Percentiles rank a stretch among this genome's conserved stretches.
phyloP scores from a whole-genome alignment of 2,113 vertebrate species.

The Gorilla gorilla region DNA sequence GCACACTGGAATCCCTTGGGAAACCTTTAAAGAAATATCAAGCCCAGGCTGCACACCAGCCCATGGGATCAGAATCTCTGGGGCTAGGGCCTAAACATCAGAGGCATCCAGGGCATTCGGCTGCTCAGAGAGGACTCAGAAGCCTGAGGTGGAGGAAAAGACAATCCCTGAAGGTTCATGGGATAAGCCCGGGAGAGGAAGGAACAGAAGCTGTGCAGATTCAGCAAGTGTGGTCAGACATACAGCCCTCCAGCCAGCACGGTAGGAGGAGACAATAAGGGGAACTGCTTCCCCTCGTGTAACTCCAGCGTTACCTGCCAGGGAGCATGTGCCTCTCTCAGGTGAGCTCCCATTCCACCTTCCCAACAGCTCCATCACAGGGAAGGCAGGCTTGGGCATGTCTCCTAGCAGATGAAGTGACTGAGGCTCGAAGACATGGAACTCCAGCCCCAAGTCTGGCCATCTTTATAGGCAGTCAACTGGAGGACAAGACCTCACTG shows the following conservation, averaged over 20 bases:
- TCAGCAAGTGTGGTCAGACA: neutral
- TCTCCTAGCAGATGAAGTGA: neutral
- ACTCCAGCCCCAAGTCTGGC: too few relatives aligned
- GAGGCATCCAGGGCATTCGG: neutral
- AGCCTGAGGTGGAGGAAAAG: neutral
- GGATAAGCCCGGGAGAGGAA: neutral
- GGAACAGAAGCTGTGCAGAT: neutral
- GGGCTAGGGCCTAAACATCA: too few relatives aligned
- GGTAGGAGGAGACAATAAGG: neutral
- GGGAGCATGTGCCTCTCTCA: neutral
- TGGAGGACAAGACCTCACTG: neutral
- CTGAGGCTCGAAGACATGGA: neutral
- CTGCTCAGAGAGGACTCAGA: neutral
- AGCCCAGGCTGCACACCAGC: neutral
- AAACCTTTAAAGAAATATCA: neutral
- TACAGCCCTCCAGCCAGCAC: neutral
- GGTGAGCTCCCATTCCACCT: neutral
- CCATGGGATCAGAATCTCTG: neutral
- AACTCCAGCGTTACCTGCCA: neutral
- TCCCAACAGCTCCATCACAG: neutral
- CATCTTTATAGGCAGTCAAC: neutral
- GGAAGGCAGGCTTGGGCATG: neutral
- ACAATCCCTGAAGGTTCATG: neutral
- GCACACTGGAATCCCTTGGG: neutral
- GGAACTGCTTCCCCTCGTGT: neutral